phyloP scores from a whole-genome alignment of 2,113 vertebrate species.

The Pedetes capensis region DNA sequence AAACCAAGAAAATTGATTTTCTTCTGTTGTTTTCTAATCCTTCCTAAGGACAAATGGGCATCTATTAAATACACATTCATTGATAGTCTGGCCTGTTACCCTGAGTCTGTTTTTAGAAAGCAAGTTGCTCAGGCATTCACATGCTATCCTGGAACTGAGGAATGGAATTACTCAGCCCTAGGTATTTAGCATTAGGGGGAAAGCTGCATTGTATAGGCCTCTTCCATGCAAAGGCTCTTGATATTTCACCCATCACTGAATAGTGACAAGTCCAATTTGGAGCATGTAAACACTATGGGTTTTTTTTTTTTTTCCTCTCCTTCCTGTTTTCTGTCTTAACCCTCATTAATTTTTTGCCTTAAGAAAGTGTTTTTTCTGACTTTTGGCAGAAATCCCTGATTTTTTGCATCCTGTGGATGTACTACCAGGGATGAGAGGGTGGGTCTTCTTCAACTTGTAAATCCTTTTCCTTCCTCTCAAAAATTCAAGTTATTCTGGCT shows the following conservation, averaged over 20 bases:
- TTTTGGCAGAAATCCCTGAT: conserved; percentile 26
- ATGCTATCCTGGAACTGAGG: background rate
- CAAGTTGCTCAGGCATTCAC: background rate
- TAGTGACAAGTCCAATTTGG: background rate
- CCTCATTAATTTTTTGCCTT: conserved; percentile 44
- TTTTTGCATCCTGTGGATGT: background rate
- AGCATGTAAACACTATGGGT: background rate
- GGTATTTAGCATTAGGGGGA: background rate
- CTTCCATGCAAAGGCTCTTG: background rate
- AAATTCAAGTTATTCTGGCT: conserved; percentile 77
- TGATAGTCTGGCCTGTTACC: conserved; percentile 46
- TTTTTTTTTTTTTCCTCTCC: conserved; percentile 46
- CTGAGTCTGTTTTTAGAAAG: conserved; percentile 41
- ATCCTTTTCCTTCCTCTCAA: conserved; percentile 79
- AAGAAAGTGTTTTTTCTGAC: conserved; percentile 47
- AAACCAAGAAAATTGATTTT: conserved; percentile 43
- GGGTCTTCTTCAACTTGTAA: conserved; percentile 74
- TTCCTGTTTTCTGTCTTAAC: conserved; percentile 69
- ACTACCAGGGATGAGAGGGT: conserved; percentile 69
- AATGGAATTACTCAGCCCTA: background rate
- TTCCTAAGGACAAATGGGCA: background rate
- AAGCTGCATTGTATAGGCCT: background rate
- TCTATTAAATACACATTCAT: conserved; percentile 28
- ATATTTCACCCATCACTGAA: background rate
- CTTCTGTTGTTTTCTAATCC: conserved; percentile 29